Conservation (phyloP, 1,140 invertebrate genomes). For the Neodiprion lecontei region DNA sequence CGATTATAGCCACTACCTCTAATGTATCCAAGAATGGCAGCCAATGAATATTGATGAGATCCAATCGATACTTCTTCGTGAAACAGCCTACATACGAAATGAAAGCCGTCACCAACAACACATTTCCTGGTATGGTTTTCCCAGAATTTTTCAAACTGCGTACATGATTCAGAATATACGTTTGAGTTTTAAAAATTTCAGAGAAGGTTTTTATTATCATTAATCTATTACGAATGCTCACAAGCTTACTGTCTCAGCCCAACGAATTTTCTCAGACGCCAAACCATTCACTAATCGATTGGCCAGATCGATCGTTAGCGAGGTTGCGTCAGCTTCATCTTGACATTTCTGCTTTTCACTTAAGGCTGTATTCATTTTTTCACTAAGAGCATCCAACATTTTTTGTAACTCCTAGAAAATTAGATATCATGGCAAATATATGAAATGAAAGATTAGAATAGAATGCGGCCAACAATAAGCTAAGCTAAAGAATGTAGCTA, state of each 20-base stretch:
- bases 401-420: slow-evolving; percentile 77
- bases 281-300: slow-evolving; percentile 92
- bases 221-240: slow-evolving; percentile 33
- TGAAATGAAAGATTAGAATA: no score
- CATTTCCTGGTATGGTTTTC: slow-evolving; percentile 87
- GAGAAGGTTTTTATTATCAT: background rate
- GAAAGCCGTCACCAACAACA: slow-evolving; percentile 90
- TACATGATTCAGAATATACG: slow-evolving; percentile 13
- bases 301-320: slow-evolving; percentile 86
- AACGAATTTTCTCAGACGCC: slow-evolving; percentile 88
- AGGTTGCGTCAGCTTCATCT: slow-evolving; percentile 83
- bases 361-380: slow-evolving; percentile 84
- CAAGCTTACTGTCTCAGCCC: slow-evolving; percentile 76
- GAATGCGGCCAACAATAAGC: no score
- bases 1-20: slow-evolving; percentile 47
- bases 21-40: slow-evolving; percentile 72
- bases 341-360: slow-evolving; percentile 89
- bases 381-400: slow-evolving; percentile 75
- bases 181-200: slow-evolving; percentile 5
- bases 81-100: slow-evolving; percentile 96
- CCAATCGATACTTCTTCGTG: slow-evolving; percentile 81
- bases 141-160: slow-evolving; percentile 65
- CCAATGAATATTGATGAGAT: slow-evolving; percentile 85
- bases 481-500: no score
- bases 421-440: background rate